Conservation (phyloP, 2,797 vertebrate genomes). For the Arnoldichthys spilopterus region DNA sequence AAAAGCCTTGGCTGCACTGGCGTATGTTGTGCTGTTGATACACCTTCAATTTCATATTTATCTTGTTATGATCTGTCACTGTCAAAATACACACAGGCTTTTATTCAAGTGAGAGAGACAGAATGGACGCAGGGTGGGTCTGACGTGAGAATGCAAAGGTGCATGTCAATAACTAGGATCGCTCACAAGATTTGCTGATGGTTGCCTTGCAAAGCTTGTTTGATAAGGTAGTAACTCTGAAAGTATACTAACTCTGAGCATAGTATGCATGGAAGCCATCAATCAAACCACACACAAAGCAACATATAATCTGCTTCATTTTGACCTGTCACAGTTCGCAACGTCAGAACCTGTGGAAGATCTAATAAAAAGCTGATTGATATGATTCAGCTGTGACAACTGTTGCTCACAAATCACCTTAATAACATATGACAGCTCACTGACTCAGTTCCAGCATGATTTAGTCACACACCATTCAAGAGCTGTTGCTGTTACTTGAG, state of each 20-base stretch:
- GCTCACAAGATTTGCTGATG: constrained; percentile 27
- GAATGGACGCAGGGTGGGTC: constrained; percentile 9
- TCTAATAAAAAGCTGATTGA: constrained; percentile 25
- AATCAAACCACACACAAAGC: constrained; percentile 15
- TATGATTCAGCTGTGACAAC: constrained; percentile 28
- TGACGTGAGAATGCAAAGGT: constrained; percentile 20
- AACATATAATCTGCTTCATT: constrained; percentile 22
- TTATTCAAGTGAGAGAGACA: not conserved
- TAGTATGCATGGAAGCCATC: constrained; percentile 15
- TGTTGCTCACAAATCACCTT: not conserved
- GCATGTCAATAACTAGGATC: constrained; percentile 39
- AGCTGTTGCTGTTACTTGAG: not conserved
- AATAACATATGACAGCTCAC: constrained; percentile 16
- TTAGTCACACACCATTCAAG: not conserved
- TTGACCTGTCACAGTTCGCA: not conserved
- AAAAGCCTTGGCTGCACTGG: constrained; percentile 1
- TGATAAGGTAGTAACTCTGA: not conserved
- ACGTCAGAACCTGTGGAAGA: not conserved
- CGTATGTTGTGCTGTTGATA: constrained; percentile 11
- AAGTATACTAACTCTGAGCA: not conserved
- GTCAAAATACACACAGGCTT: constrained; percentile 30
- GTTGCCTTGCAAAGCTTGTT: constrained; percentile 10
- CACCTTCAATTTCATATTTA: constrained; percentile 39
- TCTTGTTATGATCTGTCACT: constrained; percentile 43
- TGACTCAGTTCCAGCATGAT: not conserved